These are phyloP conservation scores for Psophia crepitans DNA, from an alignment of 2,113 vertebrate genomes.

Conservation along the genomic window DNA sequence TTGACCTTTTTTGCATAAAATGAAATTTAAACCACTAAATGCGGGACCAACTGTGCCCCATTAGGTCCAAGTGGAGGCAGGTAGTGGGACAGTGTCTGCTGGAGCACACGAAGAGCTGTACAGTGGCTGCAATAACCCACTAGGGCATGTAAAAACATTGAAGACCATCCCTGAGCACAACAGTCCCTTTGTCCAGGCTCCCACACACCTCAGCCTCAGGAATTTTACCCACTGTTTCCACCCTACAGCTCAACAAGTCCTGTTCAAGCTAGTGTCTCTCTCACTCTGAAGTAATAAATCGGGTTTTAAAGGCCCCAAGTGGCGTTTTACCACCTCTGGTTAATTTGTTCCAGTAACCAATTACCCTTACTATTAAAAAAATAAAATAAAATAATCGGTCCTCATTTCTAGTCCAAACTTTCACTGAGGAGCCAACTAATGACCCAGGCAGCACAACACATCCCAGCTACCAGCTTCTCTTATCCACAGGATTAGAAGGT, in stretches of 20 bases:
- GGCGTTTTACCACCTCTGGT: background rate
- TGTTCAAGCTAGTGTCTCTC: background rate
- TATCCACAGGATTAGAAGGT: background rate
- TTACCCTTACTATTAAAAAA: background rate
- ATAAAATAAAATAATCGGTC: background rate
- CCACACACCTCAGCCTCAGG: accelerated
- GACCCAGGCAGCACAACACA: background rate
- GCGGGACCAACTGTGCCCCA: background rate
- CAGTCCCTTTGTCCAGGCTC: background rate
- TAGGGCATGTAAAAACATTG: background rate
- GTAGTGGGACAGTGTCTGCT: accelerated
- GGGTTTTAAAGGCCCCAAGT: background rate
- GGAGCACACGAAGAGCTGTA: background rate
- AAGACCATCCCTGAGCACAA: background rate
- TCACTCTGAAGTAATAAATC: background rate
- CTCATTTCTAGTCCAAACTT: background rate
- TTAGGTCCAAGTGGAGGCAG: background rate
- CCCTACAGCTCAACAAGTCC: background rate
- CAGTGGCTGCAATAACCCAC: accelerated
- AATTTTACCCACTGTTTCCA: background rate
- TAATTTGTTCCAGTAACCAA: background rate
- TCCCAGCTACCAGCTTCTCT: background rate
- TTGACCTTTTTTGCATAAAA: background rate
- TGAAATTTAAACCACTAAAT: background rate
- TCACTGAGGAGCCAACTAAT: background rate